Base-by-base conservation (phyloP, 2,888 invertebrate genomes). In the Margaritifera margaritifera region DNA sequence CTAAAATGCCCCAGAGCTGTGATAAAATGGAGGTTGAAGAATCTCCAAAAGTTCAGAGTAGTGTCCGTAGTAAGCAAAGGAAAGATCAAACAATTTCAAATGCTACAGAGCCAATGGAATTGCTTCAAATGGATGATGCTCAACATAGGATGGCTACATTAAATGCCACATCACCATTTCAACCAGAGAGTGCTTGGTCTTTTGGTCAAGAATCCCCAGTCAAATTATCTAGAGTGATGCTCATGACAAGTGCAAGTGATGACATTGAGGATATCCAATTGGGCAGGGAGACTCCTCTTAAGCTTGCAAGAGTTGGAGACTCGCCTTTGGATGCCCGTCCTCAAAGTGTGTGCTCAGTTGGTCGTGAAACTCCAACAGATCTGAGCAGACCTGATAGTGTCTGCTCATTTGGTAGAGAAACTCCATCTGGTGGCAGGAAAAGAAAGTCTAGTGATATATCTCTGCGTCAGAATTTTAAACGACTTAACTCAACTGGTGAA, bases 381-480 rank as follows among this genome's bases (percentile, higher is more conserved):
- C 56, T 62, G 18, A 68, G 69, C 31, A 65, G 81, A 25, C 79
- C 81, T 24, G 81, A 79, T 62, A 80, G 79, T 59, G 72, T 78
- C 19, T 77, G 78, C 65, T 80, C 79, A 6, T 72, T 64, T 63
- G 81, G 79, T 15, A 69, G 77, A 55, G 81, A 81, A 61, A 77
- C 79, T 18, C 78, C 78, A 18, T 77, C 78, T 53, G 75, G 76
- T n/a, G 77, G 76, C 20, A 69, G 81, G 3, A 81, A 81, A 66
- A 65, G 81, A 57, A 81, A 81, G 63, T 76, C 78, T 20, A 71
- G 72, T 3, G 79, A 75, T 51, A 56, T 72, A 31, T 63, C 68
- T 55, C 64, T 69, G 51, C 27, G 66, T n/a, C 56, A 68, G 53
- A 64, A 74, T 57, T 68, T 74, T 25, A 81, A 80, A 51, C 68